A percentile compares a stretch with the other conserved stretches of the same genome.
These are phyloP conservation scores for Iselma pallidipennis DNA, from an alignment of 2,888 invertebrate species.

Conservation along the genomic window DNA sequence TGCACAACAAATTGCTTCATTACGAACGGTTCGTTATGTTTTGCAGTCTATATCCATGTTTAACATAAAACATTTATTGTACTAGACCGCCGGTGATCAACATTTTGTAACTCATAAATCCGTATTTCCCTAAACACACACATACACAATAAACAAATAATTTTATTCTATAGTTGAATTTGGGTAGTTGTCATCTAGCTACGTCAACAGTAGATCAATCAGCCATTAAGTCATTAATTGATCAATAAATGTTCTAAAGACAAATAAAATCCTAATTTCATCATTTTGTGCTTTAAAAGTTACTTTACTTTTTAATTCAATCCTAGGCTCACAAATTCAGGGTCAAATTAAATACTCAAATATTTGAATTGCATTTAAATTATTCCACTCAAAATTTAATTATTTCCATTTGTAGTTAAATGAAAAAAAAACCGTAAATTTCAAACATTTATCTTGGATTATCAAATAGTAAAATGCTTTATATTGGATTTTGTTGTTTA, in stretches of 20 bases:
- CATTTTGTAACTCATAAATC: not conserved
- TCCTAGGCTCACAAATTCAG: not conserved
- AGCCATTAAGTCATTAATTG: not conserved
- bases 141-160: not conserved
- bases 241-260: no score
- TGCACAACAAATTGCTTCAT: slow-evolving; percentile 23
- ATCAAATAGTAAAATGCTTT: no score
- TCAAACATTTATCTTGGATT: no score
- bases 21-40: not conserved
- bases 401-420: not conserved
- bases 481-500: no score
- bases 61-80: slow-evolving; percentile 2
- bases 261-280: no score
- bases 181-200: no score
- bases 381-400: not conserved
- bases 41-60: not conserved
- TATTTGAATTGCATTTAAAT: not conserved
- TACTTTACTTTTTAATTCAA: no score
- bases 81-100: not conserved
- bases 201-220: not conserved
- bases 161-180: no score
- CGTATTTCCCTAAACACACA: not conserved
- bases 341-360: not conserved
- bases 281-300: no score
- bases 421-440: not conserved